Evolutionary conservation across 2,113 vertebrate genomes (phyloP).

Genomic region (Burhinus oedicnemus): DNA sequence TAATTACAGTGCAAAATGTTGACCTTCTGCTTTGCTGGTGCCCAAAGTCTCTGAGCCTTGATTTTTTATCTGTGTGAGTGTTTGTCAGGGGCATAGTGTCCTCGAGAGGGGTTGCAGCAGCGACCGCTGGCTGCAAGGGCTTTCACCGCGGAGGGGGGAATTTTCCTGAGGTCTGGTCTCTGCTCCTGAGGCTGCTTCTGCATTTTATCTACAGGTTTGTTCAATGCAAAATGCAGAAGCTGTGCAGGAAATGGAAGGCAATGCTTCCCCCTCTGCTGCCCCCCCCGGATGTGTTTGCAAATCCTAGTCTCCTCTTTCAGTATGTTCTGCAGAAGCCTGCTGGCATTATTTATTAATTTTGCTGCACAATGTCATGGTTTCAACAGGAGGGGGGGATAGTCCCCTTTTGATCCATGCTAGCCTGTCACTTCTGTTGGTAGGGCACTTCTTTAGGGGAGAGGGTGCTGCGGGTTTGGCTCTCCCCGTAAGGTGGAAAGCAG

Average conservation of each 20-base stretch:
- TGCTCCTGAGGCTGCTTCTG: not conserved
- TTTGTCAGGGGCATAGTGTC: not conserved
- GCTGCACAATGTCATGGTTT: slow-evolving; percentile 22
- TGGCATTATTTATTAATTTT: not conserved
- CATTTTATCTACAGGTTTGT: not conserved
- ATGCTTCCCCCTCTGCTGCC: accelerated
- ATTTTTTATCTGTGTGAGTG: not conserved
- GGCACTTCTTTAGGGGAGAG: not conserved
- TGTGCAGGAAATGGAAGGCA: not conserved
- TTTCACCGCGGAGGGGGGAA: accelerated
- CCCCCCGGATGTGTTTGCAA: not conserved
- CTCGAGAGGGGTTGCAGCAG: not conserved
- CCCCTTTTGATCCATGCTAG: not conserved
- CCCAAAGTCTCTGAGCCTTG: not conserved
- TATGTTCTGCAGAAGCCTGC: not conserved
- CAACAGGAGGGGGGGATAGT: slow-evolving; percentile 52
- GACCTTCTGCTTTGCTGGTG: not conserved
- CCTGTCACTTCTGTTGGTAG: accelerated
- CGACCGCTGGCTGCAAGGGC: accelerated
- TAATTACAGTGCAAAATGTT: not conserved
- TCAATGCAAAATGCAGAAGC: slow-evolving; percentile 10
- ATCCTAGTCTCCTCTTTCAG: not conserved
- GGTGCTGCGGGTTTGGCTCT: not conserved
- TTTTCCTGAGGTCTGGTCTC: not conserved
- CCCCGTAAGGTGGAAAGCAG: not conserved